phyloP scores from a whole-genome alignment of 2,797 vertebrate species.

The Megalops cyprinoides region DNA sequence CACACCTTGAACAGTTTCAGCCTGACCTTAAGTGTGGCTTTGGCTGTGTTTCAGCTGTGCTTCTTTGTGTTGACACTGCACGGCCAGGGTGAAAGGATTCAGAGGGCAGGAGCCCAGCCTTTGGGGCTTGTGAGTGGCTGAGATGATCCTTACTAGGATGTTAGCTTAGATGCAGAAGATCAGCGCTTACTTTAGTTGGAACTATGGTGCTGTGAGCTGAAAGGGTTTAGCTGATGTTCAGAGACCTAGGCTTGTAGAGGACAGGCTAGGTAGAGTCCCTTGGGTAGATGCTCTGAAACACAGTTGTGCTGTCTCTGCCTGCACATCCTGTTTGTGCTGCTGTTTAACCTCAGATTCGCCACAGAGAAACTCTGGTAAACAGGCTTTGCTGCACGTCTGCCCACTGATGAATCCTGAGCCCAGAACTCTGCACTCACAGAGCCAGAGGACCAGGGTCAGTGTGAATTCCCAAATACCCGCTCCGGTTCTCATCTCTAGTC shows the following conservation, averaged over 20 bases:
- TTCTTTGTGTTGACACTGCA: too few relatives aligned
- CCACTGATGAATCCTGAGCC: background rate
- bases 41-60: too few relatives aligned
- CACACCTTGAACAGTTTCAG: too few relatives aligned
- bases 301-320: too few relatives aligned
- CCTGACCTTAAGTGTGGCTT: too few relatives aligned
- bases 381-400: background rate
- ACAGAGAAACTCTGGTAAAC: background rate
- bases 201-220: background rate
- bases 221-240: background rate
- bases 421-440: background rate
- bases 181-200: too few relatives aligned
- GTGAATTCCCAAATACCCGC: background rate
- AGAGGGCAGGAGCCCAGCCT: background rate
- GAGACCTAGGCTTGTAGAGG: too few relatives aligned
- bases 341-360: background rate
- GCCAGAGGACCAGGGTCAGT: background rate
- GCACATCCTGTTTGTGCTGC: background rate
- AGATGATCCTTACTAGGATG: background rate
- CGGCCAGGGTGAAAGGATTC: too few relatives aligned
- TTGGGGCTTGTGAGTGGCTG: too few relatives aligned
- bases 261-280: background rate
- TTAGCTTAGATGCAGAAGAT: too few relatives aligned
- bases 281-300: background rate
- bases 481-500: background rate